These are phyloP conservation scores for Malurus elegans DNA, from an alignment of 2,113 vertebrate genomes.

Conservation along the genomic window DNA sequence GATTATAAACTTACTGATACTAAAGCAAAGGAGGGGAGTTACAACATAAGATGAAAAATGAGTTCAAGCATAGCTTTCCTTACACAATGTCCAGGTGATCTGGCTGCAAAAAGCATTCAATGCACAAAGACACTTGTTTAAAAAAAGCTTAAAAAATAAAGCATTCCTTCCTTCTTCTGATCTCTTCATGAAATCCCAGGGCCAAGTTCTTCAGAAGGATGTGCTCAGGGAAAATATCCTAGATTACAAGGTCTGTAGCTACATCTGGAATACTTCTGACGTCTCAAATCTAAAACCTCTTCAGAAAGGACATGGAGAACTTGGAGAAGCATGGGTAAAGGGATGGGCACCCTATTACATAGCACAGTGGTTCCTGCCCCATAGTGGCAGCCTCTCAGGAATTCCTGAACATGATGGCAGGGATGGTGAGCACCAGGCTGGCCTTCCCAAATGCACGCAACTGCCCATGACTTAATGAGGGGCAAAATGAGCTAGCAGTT, in stretches of 20 bases:
- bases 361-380: not conserved
- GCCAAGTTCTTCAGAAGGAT: not conserved
- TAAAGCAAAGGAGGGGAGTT: constrained; percentile 35
- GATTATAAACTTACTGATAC: constrained; percentile 44
- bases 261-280: not conserved
- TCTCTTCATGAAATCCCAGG: not conserved
- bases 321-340: not conserved
- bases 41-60: not conserved
- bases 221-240: not conserved
- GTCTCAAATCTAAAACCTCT: not conserved
- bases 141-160: not conserved
- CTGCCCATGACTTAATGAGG: not conserved
- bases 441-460: not conserved
- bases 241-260: not conserved
- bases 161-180: not conserved
- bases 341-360: not conserved
- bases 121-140: not conserved
- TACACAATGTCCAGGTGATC: not conserved
- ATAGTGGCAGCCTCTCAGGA: not conserved
- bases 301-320: not conserved
- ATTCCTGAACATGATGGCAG: not conserved
- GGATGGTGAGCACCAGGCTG: not conserved
- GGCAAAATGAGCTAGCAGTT: not conserved
- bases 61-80: not conserved
- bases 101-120: not conserved